Conservation (phyloP, 1,140 invertebrate species). For the Drosophila truncata region DNA sequence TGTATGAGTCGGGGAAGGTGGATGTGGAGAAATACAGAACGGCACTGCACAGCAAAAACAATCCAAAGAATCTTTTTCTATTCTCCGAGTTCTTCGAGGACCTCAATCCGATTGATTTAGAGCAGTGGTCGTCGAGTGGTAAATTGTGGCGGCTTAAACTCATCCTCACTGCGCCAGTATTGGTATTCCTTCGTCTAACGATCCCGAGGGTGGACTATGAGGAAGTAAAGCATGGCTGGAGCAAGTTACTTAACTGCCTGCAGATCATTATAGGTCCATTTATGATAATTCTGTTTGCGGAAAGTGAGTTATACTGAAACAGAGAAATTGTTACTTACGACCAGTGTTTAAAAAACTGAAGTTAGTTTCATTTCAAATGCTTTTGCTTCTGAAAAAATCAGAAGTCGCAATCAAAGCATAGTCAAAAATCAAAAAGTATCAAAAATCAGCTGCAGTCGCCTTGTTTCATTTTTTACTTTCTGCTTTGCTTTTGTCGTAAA, state of each 20-base stretch:
- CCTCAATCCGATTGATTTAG: slow-evolving; percentile 45
- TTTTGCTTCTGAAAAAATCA: too few species aligned
- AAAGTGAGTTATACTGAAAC: slow-evolving; percentile 27
- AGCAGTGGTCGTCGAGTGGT: slow-evolving; percentile 18
- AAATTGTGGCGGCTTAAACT: background rate
- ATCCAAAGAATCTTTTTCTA: slow-evolving; percentile 41
- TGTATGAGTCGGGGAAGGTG: background rate
- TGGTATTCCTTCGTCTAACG: slow-evolving; percentile 11
- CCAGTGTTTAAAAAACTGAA: too few species aligned
- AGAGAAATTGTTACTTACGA: too few species aligned
- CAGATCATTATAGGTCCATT: slow-evolving; percentile 60
- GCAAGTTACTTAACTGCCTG: slow-evolving; percentile 62
- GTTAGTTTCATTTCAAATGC: too few species aligned
- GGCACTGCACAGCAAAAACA: slow-evolving; percentile 25
- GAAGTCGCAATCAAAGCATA: too few species aligned
- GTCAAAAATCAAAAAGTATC: too few species aligned
- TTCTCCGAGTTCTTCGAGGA: slow-evolving; percentile 28
- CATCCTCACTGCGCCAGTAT: slow-evolving; percentile 24
- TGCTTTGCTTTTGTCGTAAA: too few species aligned
- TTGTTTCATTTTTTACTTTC: too few species aligned
- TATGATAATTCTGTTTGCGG: background rate
- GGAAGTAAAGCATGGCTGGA: slow-evolving; percentile 61
- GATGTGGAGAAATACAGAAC: slow-evolving; percentile 13
- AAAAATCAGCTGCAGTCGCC: too few species aligned
- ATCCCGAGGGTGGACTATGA: slow-evolving; percentile 57